Conservation (phyloP, 2,113 vertebrate species). For the Pogona vitticeps region DNA sequence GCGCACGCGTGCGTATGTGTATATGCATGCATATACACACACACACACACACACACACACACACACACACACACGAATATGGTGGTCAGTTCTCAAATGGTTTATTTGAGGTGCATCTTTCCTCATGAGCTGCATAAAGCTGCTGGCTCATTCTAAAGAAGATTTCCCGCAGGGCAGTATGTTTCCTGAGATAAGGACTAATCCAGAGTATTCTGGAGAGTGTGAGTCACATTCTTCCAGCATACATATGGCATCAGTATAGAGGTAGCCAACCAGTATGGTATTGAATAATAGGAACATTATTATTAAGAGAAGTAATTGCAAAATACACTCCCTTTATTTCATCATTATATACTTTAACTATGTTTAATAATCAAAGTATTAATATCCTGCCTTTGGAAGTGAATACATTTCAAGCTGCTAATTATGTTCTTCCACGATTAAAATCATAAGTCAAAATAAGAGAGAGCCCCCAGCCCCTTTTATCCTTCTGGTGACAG, state of each 20-base stretch:
- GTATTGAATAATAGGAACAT: neutral
- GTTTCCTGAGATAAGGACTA: constrained; percentile 6
- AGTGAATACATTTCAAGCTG: too few relatives aligned
- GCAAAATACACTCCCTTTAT: neutral
- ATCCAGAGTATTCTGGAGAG: constrained; percentile 15
- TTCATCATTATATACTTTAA: neutral
- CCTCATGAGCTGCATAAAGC: neutral
- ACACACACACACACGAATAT: too few relatives aligned
- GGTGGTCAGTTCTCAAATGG: constrained; percentile 2
- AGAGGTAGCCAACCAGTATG: neutral
- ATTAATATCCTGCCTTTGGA: neutral
- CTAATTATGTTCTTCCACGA: neutral
- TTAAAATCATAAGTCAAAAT: neutral
- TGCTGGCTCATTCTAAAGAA: neutral
- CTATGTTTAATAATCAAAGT: neutral
- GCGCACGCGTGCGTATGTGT: too few relatives aligned
- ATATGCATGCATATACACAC: neutral
- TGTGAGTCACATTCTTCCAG: neutral
- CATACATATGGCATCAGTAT: neutral
- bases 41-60: too few relatives aligned
- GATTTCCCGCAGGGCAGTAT: constrained; percentile 2
- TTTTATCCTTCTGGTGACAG: too few relatives aligned
- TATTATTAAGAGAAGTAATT: neutral
- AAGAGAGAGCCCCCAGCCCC: neutral
- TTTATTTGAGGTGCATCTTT: neutral